Base-by-base conservation (phyloP, 2,888 invertebrate species). In the Neocrepidodera transversa region DNA sequence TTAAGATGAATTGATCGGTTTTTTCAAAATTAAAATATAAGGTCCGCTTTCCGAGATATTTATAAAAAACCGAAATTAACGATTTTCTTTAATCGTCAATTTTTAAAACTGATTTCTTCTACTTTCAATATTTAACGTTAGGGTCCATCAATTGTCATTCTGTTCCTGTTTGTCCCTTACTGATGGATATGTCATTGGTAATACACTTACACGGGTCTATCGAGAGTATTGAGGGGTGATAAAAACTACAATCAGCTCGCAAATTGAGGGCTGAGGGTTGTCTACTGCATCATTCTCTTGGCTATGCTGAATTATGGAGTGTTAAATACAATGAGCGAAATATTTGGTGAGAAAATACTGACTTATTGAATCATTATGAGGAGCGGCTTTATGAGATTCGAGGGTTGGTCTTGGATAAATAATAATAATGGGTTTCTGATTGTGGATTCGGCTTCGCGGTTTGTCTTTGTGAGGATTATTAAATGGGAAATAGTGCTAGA, bases 201-300 rank as follows among this genome's bases (percentile, higher is more conserved):
- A 50, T 50, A 50, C 50, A 50, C 38, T 50, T 50, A 58, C 38
- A 52, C 20, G 48, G 62, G 52, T 51, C 50, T 52, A 26, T 50
- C 23, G 50, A 50, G 26, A 50, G 23, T 50, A 50, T 40, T 14
- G 43, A 51, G 50, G n/a, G 58, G 58, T 54, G 60, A 53, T 61
- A 61, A 64, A 64, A 58, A 64, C 56, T 61, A 64, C 61, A 64
- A 64, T 64, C 54, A 61, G 58, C 43, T 36, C 54, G 53, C 55
- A 61, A 61, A 59, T 64, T 56, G 26, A 26, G 50, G 50, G 36
- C 14, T 16, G 16, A 20, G 13, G 14, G 26, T 23, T 52, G 13
- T 32, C 53, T 43, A 49, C 50, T 38, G 26, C 36, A 26, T 50
- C 50, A 50, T 50, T 26, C 50, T 49, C 36, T 47, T 47, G 14